Conservation (phyloP, 30 jellyfish, hydroid and myxozoan genomes). For the Sanderia malayensis region DNA sequence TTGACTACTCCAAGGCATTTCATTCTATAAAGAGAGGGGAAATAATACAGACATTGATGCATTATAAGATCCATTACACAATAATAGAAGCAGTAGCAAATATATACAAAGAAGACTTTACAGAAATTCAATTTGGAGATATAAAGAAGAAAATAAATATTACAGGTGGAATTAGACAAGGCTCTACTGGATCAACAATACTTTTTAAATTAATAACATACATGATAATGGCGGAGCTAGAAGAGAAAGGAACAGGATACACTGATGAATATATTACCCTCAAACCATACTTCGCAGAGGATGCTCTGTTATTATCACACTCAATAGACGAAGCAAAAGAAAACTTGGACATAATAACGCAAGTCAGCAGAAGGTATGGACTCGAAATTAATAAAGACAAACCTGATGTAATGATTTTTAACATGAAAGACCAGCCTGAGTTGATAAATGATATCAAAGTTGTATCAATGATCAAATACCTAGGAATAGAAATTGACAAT, state of each 20-base stretch:
- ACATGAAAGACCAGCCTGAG: background rate
- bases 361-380: background rate
- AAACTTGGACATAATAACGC: background rate
- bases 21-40: background rate
- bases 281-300: conserved; percentile 13
- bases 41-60: background rate
- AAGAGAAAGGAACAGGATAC: background rate
- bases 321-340: conserved; percentile 17
- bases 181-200: background rate
- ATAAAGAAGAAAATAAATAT: too few relatives aligned
- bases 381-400: conserved; percentile 11
- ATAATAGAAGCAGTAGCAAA: background rate
- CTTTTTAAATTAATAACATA: background rate
- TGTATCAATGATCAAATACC: too few relatives aligned
- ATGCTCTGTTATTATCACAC: background rate
- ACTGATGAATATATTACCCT: background rate
- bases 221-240: background rate
- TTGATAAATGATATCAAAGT: background rate
- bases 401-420: background rate
- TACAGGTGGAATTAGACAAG: background rate
- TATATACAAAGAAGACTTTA: background rate
- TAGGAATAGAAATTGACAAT: background rate
- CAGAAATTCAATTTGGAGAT: too few relatives aligned
- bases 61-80: background rate
- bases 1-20: background rate